Conservation (phyloP, 2,888 invertebrate species). For the Crematogaster levior region DNA sequence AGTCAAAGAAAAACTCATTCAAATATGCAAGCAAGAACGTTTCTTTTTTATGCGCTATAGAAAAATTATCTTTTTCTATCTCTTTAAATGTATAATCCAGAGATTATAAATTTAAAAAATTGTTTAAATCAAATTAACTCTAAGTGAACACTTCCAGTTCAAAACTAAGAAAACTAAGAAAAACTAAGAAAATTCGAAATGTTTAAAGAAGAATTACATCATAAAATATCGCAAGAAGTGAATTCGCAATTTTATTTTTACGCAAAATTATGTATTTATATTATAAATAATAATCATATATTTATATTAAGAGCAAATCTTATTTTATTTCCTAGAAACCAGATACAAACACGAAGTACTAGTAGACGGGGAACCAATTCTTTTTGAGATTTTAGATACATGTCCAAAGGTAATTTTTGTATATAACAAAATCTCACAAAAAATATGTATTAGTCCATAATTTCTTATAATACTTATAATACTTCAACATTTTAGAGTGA, state of each 20-base stretch:
- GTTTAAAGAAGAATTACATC: not conserved
- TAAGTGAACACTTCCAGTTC: not conserved
- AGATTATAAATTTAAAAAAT: not conserved
- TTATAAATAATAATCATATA: not conserved
- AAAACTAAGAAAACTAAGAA: not conserved
- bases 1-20: not conserved
- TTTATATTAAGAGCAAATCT: not conserved
- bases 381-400: conserved; percentile 96
- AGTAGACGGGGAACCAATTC: conserved; percentile 95
- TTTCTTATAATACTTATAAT: not conserved
- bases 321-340: conserved; percentile 89
- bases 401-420: conserved; percentile 91
- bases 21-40: not conserved
- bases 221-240: not conserved
- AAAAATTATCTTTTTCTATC: too few relatives aligned
- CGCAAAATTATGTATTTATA: not conserved
- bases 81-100: too few relatives aligned
- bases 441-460: not conserved
- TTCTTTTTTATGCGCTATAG: not conserved
- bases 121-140: not conserved
- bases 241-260: not conserved
- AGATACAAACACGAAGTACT: conserved; percentile 96
- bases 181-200: not conserved
- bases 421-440: conserved; percentile 11
- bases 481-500: conserved; percentile 87